Evolutionary conservation across 2,113 vertebrate species (phyloP), one percentile per base, ranked within the genome.

Genomic region (Otocyon megalotis): DNA sequence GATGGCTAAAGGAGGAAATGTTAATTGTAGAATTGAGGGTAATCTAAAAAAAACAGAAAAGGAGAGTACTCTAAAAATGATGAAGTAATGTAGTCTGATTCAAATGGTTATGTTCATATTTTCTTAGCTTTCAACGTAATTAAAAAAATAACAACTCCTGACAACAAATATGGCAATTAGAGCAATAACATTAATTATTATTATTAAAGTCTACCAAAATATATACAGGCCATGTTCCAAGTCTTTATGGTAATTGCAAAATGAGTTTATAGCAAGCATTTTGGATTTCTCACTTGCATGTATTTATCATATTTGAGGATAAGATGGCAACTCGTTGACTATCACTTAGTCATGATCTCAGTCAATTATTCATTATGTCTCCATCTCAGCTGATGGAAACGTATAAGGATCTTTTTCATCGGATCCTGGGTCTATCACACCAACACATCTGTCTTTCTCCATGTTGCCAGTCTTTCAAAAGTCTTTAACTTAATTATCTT

Each of bases 391-490:
- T 69, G 87, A 83, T 79, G 60, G 53, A 63, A 91, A 92, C 14
- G 12, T 48, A 15, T 65, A 65, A 53, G 71, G 88, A 53, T 93
- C 19, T 71, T 74, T 80, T 86, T 81, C 26, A 62, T 92, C 30
- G 43, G 89, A 85, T 72, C 37, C 9, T 77, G n/a, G 56, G 84
- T 85, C 48, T 74, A 53, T 88, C 48, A 88, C 48, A 85, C 24
- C 65, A 84, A 37, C 30, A 86, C 8, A 88, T 71, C 17, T 85
- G 77, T 84, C 69, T 94, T 88, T 79, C 16, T 94, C 43, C n/a
- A 88, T 84, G 54, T 43, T 35, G 72, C 56, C 71, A 67, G 30
- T 96, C 88, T 89, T 94, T 65, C 63, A 85, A 56, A 77, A 74
- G 16, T 15, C 20, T 92, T 37, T 92, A 84, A 58, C 48, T 37